phyloP scores from a whole-genome alignment of 2,113 vertebrate species.

The Siniperca knerii region DNA sequence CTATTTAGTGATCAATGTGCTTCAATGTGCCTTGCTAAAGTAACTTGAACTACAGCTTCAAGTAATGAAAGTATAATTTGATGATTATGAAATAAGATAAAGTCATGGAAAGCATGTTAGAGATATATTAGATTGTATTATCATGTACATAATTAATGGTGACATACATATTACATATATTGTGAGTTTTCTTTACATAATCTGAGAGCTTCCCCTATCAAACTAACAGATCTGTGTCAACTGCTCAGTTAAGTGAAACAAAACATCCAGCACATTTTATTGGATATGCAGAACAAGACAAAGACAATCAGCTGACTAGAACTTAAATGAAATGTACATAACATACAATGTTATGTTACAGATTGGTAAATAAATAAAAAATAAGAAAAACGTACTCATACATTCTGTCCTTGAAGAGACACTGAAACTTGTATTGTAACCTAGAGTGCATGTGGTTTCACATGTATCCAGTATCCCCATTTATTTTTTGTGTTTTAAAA shows the following conservation, averaged over 20 bases:
- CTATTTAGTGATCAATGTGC: not conserved
- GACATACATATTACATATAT: slow-evolving; percentile 47
- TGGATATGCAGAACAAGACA: slow-evolving; percentile 67
- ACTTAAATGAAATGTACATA: slow-evolving; percentile 42
- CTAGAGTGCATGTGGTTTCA: slow-evolving; percentile 14
- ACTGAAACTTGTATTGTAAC: slow-evolving; percentile 9
- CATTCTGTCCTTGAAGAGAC: slow-evolving; percentile 45
- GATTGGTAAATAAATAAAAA: slow-evolving; percentile 62
- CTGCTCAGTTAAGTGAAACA: slow-evolving; percentile 35
- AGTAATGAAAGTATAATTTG: not conserved
- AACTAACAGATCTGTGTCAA: slow-evolving; percentile 19
- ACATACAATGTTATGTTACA: slow-evolving; percentile 45
- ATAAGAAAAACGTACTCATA: slow-evolving; percentile 39
- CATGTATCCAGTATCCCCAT: not conserved
- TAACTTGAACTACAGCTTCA: not conserved
- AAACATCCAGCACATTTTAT: slow-evolving; percentile 73
- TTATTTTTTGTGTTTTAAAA: not conserved
- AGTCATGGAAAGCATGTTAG: slow-evolving; percentile 17
- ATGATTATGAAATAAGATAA: not conserved
- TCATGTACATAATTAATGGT: slow-evolving; percentile 56
- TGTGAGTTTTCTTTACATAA: slow-evolving; percentile 47
- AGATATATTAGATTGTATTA: slow-evolving; percentile 58
- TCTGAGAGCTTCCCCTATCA: slow-evolving; percentile 3
- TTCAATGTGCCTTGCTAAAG: not conserved
- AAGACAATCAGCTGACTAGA: slow-evolving; percentile 51